Evolutionary conservation across 2,888 invertebrate species (phyloP), one percentile per base, ranked within the genome.

Genomic region (Pyrrhosoma nymphula): DNA sequence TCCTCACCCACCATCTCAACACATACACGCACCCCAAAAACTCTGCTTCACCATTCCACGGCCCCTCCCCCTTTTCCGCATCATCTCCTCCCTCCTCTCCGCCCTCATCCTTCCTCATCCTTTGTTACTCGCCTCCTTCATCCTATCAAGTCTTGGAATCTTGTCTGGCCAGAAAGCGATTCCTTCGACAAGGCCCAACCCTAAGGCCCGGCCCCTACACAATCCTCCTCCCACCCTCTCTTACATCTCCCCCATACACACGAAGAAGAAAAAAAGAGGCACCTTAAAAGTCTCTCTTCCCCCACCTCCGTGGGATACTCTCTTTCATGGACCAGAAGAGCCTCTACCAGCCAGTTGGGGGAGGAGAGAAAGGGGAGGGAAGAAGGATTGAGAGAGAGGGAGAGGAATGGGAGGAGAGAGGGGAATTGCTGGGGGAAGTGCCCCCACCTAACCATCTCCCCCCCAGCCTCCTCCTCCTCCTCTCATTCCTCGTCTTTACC

Each of bases 111-210:
- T 39, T 30, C 35, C 60, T 26, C 63, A 39, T n/a, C 82, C 93
- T 69, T 93, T 93, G 93, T 93, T 93, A 63, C 82, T 82, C 82
- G 35, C 93, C 75, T 75, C 69, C 93, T 93, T 93, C 93, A 69
- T 93, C 93, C 93, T 93, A 93, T 93, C 93, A 93, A 69, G 75
- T 69, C 93, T 93, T 93, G 93, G 93, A 93, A 93, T 93, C 93
- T 93, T 93, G 93, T 93, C 93, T 93, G 93, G 93, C 75, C 93
- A 93, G 93, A 93, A 93, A 93, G 93, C 93, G 93, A 93, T 93
- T 93, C 93, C 93, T 93, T 93, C 93, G 93, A 93, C 93, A 93
- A 63, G 55, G 93, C 93, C 93, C 69, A 89, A 89, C 47, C 47
- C 89, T n/a, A 23, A 20, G n/a, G n/a, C 6, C 89, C 89, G 23